Evolutionary conservation across 2,113 vertebrate genomes (phyloP), one percentile per base, ranked within the genome.

Genomic region (Sinosuthora webbiana): DNA sequence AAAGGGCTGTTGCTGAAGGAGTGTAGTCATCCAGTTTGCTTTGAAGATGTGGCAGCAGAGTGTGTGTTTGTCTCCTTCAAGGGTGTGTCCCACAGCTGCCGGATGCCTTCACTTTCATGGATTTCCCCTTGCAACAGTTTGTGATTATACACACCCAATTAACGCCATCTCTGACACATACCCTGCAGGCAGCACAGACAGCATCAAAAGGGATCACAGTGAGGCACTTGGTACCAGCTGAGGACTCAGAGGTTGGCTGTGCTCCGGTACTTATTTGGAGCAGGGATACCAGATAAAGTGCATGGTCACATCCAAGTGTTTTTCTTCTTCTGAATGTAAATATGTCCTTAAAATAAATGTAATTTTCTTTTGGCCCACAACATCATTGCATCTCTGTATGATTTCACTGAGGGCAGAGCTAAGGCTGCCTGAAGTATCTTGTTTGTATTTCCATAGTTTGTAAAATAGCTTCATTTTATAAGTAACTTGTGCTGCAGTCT

Each of bases 31-130:
- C 18, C 49, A 19, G 10, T 73, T 94, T 18, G 15, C 94, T 98
- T 97, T 98, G 97, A 97, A 98, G 97, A 96, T 65, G 76, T 49
- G 69, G 33, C 75, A 91, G 77, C 62, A 77, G 69, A 53, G 69
- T 49, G 57, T 62, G 39, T 81, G 50, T 88, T n/a, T 84, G 73
- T 64, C 59, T 97, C 80, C 59, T 93, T 77, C 83, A 68, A 42
- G 94, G 95, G 70, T 88, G 96, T 95, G 96, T 92, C 90, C 76
- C 60, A 60, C 95, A 94, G 82, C 95, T 95, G 92, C 95, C 19
- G n/a, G 76, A 77, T 82, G 94, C 92, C 92, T 95, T 91, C 59
- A 23, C 77, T 97, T 86, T 74, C 91, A 42, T 41, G 83, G 75
- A 53, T 89, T 95, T 95, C 83, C 85, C 95, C 73, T 79, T 73